Conservation (phyloP, 2,888 invertebrate genomes). For the Heliconius erato region DNA sequence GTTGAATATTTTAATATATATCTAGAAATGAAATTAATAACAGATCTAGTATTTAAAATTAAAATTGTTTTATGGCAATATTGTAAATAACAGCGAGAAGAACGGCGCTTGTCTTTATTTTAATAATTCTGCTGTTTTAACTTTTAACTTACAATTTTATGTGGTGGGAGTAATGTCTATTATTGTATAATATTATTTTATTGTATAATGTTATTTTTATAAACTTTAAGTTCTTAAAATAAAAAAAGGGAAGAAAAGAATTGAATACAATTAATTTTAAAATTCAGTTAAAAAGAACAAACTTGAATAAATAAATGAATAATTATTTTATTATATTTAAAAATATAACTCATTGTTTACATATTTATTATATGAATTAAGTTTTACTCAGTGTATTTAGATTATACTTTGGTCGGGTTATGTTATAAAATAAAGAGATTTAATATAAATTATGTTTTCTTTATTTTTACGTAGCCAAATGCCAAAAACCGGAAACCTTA, state of each 20-base stretch:
- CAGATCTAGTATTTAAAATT: no score
- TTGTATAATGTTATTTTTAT: no score
- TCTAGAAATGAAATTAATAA: no score
- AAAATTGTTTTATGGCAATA: no score
- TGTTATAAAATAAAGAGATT: not conserved
- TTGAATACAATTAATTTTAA: not conserved
- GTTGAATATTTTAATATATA: no score
- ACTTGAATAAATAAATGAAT: not conserved
- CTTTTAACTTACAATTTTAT: no score
- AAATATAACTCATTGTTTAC: constrained; percentile 2
- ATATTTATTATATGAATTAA: not conserved
- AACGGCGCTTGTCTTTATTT: no score
- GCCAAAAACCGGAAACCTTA: not conserved
- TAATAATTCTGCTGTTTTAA: no score
- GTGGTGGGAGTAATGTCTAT: no score
- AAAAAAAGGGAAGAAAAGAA: not conserved
- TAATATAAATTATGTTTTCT: not conserved
- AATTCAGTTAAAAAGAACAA: not conserved
- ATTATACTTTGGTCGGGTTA: not conserved
- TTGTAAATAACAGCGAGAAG: no score
- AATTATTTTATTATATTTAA: not conserved
- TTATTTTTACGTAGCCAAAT: not conserved
- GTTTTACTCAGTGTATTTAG: not conserved
- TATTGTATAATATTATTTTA: no score
- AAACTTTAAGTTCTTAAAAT: no score